Evolutionary conservation across 2,797 vertebrate genomes (phyloP).

Genomic region (Paramormyrops hopkinsi): DNA sequence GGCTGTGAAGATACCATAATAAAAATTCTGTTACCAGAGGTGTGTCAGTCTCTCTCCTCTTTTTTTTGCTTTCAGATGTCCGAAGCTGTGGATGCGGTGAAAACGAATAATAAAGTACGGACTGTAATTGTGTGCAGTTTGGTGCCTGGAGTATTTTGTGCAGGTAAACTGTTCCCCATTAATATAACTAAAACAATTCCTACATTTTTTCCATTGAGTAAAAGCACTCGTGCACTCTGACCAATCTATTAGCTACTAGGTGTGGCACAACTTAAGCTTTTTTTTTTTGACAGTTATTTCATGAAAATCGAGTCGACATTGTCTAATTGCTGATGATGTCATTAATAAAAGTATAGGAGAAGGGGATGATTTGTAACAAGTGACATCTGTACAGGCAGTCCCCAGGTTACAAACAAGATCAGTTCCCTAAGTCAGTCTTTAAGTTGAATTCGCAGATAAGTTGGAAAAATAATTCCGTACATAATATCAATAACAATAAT

Average conservation of each 20-base stretch:
- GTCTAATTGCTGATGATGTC: background rate
- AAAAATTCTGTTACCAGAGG: background rate
- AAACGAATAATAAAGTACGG: constrained; percentile 85
- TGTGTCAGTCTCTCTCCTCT: background rate
- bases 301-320: background rate
- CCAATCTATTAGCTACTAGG: background rate
- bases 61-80: constrained; percentile 64
- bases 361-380: background rate
- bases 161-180: constrained; percentile 62
- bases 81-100: constrained; percentile 82
- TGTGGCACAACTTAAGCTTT: background rate
- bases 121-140: constrained; percentile 87
- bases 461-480: background rate
- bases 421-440: background rate
- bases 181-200: background rate
- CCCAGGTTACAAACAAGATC: background rate
- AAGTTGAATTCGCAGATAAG: background rate
- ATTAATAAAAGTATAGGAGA: background rate
- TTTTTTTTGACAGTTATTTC: background rate
- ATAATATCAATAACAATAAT: background rate
- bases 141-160: constrained; percentile 93
- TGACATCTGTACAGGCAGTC: background rate
- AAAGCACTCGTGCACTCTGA: background rate
- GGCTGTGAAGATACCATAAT: background rate
- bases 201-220: background rate